Evolutionary conservation across 2,113 vertebrate species (phyloP), one percentile per base, ranked within the genome.

Genomic region (Trochalopteron elliotii): DNA sequence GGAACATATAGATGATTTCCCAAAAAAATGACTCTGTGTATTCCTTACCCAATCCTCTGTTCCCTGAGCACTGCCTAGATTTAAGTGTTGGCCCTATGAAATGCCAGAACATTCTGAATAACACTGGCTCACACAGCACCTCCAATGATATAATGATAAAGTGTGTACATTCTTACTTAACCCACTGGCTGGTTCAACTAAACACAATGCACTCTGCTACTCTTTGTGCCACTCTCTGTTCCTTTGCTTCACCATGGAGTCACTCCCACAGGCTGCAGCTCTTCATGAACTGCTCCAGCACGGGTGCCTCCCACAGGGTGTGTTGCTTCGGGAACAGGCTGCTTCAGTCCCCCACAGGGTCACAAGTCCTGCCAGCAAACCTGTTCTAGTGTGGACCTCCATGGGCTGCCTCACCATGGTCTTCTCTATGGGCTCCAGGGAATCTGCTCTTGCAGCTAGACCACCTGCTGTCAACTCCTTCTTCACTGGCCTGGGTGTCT

Each of bases 271-370:
- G 35, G 28, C 18, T 25, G 52, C 67, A 35, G 42, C 42, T 52
- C 28, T 24, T 8, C 24, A 37, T 0, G 2, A 52, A 20, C 35
- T 31, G 30, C 35, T 83, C 17, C 52, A 42, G 53, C 1, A 2
- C 10, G 15, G 13, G 20, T 42, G 25, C 23, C 12, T 21, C 24
- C 39, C 50, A 76, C 2, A 3, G 11, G 5, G 5, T 11, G 3
- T 22, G 53, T 50, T 24, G 33, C 57, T 72, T 55, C 21, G 30
- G 61, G 45, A 74, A n/a, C 8, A 74, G 45, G 9, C 37, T 35
- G 25, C 31, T 76, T 22, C 17, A 42, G 16, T 15, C 13, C 15
- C 12, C 6, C 3, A 5, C 0, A 0, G 33, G 55, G 16, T 53
- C 37, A 30, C 21, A 75, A 49, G 7, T 42, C 9, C 4, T 71